Conservation (phyloP, 2,888 invertebrate species). For the Tetragonisca angustula region DNA sequence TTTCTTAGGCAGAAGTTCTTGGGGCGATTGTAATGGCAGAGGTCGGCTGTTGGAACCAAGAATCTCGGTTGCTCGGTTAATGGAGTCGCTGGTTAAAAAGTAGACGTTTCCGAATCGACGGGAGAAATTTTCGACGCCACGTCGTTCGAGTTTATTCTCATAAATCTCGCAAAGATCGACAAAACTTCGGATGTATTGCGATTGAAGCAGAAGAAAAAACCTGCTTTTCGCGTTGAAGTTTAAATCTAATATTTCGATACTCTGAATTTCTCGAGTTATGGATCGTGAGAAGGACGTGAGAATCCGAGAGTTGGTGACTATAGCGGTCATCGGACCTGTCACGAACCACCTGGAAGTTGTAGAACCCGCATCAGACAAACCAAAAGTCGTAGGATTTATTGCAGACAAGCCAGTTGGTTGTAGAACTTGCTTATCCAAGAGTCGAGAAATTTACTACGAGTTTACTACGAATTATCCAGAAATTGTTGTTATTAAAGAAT, state of each 20-base stretch:
- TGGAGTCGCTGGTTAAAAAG: neutral
- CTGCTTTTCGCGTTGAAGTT: neutral
- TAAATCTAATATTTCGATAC: neutral
- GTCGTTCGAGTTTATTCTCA: too few species aligned
- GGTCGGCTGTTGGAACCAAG: too few species aligned
- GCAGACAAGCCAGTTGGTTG: neutral
- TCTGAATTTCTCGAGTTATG: neutral
- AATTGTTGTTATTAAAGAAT: too few species aligned
- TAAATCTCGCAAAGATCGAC: too few species aligned
- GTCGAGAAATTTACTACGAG: neutral
- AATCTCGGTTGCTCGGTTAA: neutral
- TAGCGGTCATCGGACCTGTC: conserved; percentile 1
- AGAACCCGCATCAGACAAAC: neutral
- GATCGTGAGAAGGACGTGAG: neutral
- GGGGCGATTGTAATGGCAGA: too few species aligned
- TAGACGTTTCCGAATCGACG: too few species aligned
- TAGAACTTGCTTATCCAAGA: neutral
- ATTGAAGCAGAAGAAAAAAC: too few species aligned
- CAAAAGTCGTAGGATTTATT: neutral
- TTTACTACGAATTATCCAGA: neutral
- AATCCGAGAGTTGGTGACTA: neutral
- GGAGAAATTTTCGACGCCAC: too few species aligned
- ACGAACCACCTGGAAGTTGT: conserved; percentile 1
- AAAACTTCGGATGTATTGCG: too few species aligned
- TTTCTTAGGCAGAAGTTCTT: neutral